These are phyloP conservation scores for Anorthoa munda DNA, from an alignment of 2,888 invertebrate species.

Conservation along the genomic window DNA sequence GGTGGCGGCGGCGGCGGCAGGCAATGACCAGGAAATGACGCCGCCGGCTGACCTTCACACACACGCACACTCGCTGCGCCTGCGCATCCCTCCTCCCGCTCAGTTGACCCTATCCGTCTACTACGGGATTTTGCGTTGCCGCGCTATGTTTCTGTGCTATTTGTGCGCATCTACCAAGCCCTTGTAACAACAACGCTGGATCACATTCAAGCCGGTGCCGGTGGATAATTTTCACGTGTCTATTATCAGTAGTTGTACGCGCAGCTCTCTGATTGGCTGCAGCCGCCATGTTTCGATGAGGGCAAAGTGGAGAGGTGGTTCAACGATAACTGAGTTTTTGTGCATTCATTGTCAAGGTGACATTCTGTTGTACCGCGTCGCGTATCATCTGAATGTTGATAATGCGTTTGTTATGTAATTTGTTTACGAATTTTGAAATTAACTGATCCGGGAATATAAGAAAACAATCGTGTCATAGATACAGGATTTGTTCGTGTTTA, in stretches of 20 bases:
- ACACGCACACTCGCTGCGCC: constrained; percentile 67
- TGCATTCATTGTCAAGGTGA: constrained; percentile 81
- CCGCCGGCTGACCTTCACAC: constrained; percentile 88
- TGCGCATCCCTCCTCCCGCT: constrained; percentile 74
- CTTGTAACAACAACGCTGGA: constrained; percentile 19
- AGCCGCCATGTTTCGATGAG: constrained; percentile 49
- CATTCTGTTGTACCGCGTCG: constrained; percentile 70
- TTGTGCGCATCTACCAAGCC: constrained; percentile 20
- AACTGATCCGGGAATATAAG: not conserved
- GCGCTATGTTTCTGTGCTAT: constrained; percentile 18
- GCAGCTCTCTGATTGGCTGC: constrained; percentile 43
- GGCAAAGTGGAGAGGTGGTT: constrained; percentile 70
- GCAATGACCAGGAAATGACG: constrained; percentile 91
- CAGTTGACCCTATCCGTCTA: constrained; percentile 48
- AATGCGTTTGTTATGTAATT: constrained; percentile 22
- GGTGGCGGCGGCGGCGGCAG: constrained; percentile 72
- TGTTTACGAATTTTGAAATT: constrained; percentile 13
- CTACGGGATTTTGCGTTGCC: constrained; percentile 69
- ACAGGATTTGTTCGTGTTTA: not conserved
- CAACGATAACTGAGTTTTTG: constrained; percentile 72
- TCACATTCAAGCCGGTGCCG: constrained; percentile 33
- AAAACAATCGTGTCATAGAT: not conserved
- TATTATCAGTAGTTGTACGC: constrained; percentile 63
- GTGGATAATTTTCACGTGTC: constrained; percentile 58
- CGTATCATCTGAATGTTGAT: constrained; percentile 44